Base-by-base conservation (phyloP, 2,113 vertebrate species). In the rabbit (Oryctolagus cuniculus) region DNA sequence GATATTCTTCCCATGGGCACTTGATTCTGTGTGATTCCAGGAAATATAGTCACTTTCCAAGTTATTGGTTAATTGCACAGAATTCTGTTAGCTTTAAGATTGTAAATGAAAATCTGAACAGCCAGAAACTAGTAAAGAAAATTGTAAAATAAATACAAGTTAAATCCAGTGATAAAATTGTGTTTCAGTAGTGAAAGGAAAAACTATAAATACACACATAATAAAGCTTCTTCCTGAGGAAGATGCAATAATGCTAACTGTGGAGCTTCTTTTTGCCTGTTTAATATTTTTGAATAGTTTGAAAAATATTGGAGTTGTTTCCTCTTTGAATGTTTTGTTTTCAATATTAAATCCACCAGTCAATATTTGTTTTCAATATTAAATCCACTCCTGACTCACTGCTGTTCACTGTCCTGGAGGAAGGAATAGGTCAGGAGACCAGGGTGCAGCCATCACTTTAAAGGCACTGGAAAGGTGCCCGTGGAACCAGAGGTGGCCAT, bases 401-500 rank as follows among this genome's bases (percentile, higher is more conserved):
- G 44, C 7, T 44, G 44, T 44, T 44, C 44, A 44, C 44, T 44
- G 6, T 44, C 21, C 19, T 10, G 21, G 16, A 73, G 58, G n/a
- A 38, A 86, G 9, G 53, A 3, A 8, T 58, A 4, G 36, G 36
- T 38, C 25, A 44, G 70, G 15, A 34, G 9, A 4, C 10, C 10
- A 36, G 1, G 0, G 29, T 63, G 0, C 97, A 44, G 44, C 89
- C 31, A 75, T 99, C 99, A 99, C 99, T 99, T 99, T 97, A 99
- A 99, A 98, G 99, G 99, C 93, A 98, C 98, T 16, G 98, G 99
- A 55, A 99, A 99, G 96, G 99, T 99, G 92, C 99, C 99, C 27
- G 98, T 99, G 79, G 99, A 99, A 90, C 97, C 99, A 13, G 99
- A 99, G 98, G 99, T 99, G 53, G 98, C 98, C 0, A 99, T 99